Base-by-base conservation (phyloP, 2,113 vertebrate species). In the Eublepharis macularius region DNA sequence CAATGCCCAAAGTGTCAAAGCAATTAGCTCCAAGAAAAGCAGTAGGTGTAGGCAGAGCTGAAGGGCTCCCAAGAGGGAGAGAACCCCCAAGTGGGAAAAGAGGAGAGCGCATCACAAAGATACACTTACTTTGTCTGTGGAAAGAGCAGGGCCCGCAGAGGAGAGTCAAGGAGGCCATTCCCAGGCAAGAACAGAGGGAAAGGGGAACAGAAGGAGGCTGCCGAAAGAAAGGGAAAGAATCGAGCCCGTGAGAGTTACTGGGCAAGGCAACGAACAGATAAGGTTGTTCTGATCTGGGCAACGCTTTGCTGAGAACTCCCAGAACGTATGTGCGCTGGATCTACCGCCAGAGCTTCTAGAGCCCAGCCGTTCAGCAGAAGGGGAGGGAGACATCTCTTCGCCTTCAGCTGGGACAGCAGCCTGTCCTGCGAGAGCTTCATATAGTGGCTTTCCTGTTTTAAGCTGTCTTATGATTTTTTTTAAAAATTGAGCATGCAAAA, bases 91-190 rank as follows among this genome's bases (percentile, higher is more conserved):
- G 76, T 78, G 85, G 75, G 69, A 81, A 82, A 82, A 94, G 70
- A 45, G 84, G 63, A 84, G 86, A 84, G 10, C 81, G 85, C 73
- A 32, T 47, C 0, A 0, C 14, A 26, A 29, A 47, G 87, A 85
- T 65, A 76, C 92, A 94, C 93, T 95, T 94, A 95, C 95, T 94
- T 89, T 86, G 47, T 19, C 47, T 90, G 39, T 92, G 92, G 93
- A 89, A 93, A 13, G 76, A 81, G 92, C 57, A 88, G 85, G 60
- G 81, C 88, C 86, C 92, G 91, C 88, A 90, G 92, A 86, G 82
- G 88, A 77, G 84, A 93, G 89, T 89, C 83, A 89, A 92, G 80
- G 84, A 92, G 88, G 82, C 88, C 16, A 77, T 87, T 82, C 86
- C 80, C 76, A 91, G 91, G 76, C 91, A 89, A 70, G 79, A 89